Conservation (phyloP, 2,888 invertebrate species). For the Chloroclysta siterata region DNA sequence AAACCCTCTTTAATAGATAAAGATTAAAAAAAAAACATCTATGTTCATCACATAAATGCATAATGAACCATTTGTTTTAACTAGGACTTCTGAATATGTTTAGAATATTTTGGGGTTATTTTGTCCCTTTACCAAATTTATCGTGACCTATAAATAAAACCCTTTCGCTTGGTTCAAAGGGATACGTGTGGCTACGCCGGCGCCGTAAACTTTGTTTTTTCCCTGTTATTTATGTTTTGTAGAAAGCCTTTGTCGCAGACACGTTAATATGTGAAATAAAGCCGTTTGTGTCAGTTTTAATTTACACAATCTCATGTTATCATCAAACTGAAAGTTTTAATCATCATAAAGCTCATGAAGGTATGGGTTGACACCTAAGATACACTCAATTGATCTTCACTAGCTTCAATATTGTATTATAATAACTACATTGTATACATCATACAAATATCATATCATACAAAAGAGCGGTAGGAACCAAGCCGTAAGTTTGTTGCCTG, state of each 20-base stretch:
- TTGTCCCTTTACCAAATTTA: conserved; percentile 42
- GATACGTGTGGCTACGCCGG: conserved; percentile 45
- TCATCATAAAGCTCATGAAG: too few species aligned
- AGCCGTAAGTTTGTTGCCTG: too few species aligned
- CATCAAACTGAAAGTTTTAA: neutral
- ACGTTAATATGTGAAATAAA: conserved; percentile 60
- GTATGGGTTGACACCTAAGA: too few species aligned
- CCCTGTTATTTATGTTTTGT: conserved; percentile 60
- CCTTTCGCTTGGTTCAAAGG: conserved; percentile 49
- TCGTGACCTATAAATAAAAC: conserved; percentile 44
- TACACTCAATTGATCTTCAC: too few species aligned
- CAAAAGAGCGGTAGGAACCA: too few species aligned
- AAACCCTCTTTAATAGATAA: too few species aligned
- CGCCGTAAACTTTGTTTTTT: conserved; percentile 53
- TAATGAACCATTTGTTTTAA: neutral
- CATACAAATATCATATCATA: too few species aligned
- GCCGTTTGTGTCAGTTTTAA: conserved; percentile 5
- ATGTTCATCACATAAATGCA: too few species aligned
- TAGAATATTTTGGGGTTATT: conserved; percentile 30
- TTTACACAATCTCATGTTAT: neutral
- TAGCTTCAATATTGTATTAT: too few species aligned
- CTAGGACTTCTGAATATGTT: conserved; percentile 13
- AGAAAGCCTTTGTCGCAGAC: conserved; percentile 55
- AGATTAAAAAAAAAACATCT: too few species aligned
- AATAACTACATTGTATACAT: too few species aligned